Percentiles rank a stretch among this genome's conserved stretches.
phyloP scores from a whole-genome alignment of 2,113 vertebrate species.

The Xiphias gladius region DNA sequence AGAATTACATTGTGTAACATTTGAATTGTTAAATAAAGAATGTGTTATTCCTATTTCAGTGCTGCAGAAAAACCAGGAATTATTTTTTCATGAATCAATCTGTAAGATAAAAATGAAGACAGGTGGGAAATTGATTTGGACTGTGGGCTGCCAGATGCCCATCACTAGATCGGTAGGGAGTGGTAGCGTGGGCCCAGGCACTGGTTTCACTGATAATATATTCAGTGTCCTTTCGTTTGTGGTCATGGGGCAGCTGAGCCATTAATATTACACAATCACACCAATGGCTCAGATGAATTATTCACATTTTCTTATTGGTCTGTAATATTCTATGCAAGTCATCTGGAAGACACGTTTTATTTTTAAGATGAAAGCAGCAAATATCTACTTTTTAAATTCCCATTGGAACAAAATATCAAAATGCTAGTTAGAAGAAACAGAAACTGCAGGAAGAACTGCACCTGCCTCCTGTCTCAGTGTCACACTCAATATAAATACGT shows the following conservation, averaged over 20 bases:
- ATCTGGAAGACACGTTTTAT: conserved; percentile 63
- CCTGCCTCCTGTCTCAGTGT: conserved; percentile 65
- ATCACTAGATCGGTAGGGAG: conserved; percentile 57
- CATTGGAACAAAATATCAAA: conserved; percentile 56
- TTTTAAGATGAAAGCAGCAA: conserved; percentile 55
- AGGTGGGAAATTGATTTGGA: conserved; percentile 77
- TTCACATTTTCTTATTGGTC: conserved; percentile 69
- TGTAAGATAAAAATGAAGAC: conserved; percentile 75
- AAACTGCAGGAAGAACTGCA: conserved; percentile 34
- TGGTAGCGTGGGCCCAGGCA: conserved; percentile 39
- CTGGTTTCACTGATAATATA: conserved; percentile 65
- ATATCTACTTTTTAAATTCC: conserved; percentile 51
- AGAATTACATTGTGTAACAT: conserved; percentile 31
- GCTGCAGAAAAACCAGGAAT: conserved; percentile 45
- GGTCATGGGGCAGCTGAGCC: conserved; percentile 69
- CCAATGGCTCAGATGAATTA: conserved; percentile 75
- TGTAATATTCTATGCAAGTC: conserved; percentile 63
- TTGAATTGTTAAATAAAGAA: conserved; percentile 62
- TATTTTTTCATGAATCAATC: conserved; percentile 79
- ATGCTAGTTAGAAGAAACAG: conserved; percentile 48
- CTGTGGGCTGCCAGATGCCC: conserved; percentile 63
- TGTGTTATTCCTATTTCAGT: conserved; percentile 48
- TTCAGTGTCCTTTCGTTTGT: conserved; percentile 71
- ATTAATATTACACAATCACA: conserved; percentile 80
- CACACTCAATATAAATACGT: conserved; percentile 72